Evolutionary conservation across 2,888 invertebrate genomes (phyloP), one percentile per base, ranked within the genome.

Genomic region (Sesia apiformis): DNA sequence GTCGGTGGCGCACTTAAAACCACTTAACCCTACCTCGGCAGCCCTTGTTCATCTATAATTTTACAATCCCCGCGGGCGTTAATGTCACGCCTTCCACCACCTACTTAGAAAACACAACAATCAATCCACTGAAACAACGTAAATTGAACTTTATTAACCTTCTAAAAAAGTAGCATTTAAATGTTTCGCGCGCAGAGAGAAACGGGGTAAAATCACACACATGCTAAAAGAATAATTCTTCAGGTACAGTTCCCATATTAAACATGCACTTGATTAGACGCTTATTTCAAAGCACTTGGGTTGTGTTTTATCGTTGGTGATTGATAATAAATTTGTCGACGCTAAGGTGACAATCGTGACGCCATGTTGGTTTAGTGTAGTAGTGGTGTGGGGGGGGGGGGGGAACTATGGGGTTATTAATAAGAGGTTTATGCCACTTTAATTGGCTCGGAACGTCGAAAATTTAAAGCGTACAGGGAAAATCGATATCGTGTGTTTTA

Each of bases 321-420:
- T 51, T 55, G 52, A 55, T 58, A 61, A 64, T 65, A 60, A 65
- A 63, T 67, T 74, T 75, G 75, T 64, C 60, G 62, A 67, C 68
- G 72, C 74, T 65, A 78, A 89, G 85, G 87, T 88, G 87, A 88
- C 86, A 87, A 86, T 78, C 72, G 72, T 78, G 81, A 79, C 84
- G 88, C 88, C 88, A 89, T 89, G 81, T 88, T 89, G 85, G 80
- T 83, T 84, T 83, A 80, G 78, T 73, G 68, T 72, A 71, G 74
- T 65, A 65, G 73, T 63, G 76, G 79, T 82, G 58, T 46, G 51
- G 38, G 52, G 76, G 79, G 83, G 78, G 65, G n/a, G 23, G 2
- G 23, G 66, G 59, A 61, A 63, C 62, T 67, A 71, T 73, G 74
- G 85, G 85, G 84, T 79, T 82, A 75, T 76, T 85, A 82, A 80